Evolutionary conservation across 2,888 invertebrate genomes (phyloP), one percentile per base, ranked within the genome.

Genomic region (Oscheius sp.): DNA sequence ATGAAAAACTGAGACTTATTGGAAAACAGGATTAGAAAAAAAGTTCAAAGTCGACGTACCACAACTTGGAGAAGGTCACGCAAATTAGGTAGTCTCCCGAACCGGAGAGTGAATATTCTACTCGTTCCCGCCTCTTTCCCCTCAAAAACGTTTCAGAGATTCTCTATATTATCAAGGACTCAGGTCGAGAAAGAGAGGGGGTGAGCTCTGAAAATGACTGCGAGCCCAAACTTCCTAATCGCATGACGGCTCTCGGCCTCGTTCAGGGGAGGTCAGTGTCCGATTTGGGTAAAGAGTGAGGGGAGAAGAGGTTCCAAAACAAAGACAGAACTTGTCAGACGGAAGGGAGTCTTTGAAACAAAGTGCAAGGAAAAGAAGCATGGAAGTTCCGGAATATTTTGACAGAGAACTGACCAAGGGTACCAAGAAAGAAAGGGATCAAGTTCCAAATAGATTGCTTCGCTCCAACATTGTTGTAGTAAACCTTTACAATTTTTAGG

Each of bases 221-320:
- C 57, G 70, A 65, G 72, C 58, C 63, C 55, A 72, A 21, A 63
- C 60, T 60, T 60, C 60, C 60, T 60, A 60, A 60, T 60, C 60
- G 60, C 35, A 60, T 60, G 60, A 60, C 10, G n/a, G 42, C 42
- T 42, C 42, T 42, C 21, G 21, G 21, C 21, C 7, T 42, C 42
- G 42, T 3, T 3, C 42, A 42, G 7, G 42, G 42, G 42, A 42
- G 42, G 42, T 42, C 42, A 42, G 29, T 53, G 53, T n/a, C 35
- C 9, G 42, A 35, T 35, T n/a, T 7, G n/a, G 60, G 5, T 2
- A 1, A 37, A 60, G 42, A 57, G 2, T 21, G 57, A 5, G 29
- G 35, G 60, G 37, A 60, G 60, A 60, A 58, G 58, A 32, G 4
- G 33, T 1, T 21, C 32, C 58, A 33, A 58, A 60, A 60, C 42